Percentiles rank a stretch among this genome's conserved stretches.
Evolutionary conservation across 2,888 invertebrate species (phyloP).

Genomic region (Icerya purchasi): DNA sequence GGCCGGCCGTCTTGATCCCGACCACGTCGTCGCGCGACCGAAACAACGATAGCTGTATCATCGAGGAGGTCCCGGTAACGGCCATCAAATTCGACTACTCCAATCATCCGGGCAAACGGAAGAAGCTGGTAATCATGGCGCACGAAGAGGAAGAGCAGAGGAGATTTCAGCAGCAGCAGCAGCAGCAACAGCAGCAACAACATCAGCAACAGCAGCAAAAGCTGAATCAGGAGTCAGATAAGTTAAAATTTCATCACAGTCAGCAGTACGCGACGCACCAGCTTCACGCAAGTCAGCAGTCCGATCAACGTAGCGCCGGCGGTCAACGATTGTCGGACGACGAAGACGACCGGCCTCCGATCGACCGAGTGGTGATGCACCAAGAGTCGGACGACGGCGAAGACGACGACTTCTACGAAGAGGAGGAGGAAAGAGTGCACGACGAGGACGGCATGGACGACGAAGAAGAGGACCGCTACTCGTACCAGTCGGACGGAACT

Average conservation of each 20-base stretch:
- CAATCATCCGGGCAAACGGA: slow-evolving; percentile 20
- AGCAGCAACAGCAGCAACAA: neutral
- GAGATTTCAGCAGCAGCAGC: slow-evolving; percentile 8
- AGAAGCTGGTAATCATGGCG: slow-evolving; percentile 28
- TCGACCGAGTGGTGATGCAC: neutral
- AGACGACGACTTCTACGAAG: neutral
- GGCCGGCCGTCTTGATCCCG: slow-evolving; percentile 11
- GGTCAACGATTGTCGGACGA: slow-evolving; percentile 36
- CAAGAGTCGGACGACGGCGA: neutral
- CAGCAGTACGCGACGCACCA: neutral
- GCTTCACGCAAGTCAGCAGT: neutral
- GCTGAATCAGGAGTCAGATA: neutral
- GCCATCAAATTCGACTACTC: slow-evolving; percentile 11
- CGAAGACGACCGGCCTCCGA: neutral
- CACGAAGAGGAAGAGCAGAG: neutral
- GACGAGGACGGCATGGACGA: neutral
- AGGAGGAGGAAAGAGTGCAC: neutral
- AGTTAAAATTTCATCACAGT: neutral
- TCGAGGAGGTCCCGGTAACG: slow-evolving; percentile 11
- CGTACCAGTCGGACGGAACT: neutral
- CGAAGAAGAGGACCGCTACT: neutral
- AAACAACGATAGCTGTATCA: neutral
- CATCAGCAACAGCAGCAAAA: slow-evolving; percentile 4
- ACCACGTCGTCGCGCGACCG: slow-evolving; percentile 25
- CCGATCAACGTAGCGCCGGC: slow-evolving; percentile 29